Evolutionary conservation across 1,140 invertebrate genomes (phyloP), one percentile per base, ranked within the genome.

Genomic region (Atta cephalotes): DNA sequence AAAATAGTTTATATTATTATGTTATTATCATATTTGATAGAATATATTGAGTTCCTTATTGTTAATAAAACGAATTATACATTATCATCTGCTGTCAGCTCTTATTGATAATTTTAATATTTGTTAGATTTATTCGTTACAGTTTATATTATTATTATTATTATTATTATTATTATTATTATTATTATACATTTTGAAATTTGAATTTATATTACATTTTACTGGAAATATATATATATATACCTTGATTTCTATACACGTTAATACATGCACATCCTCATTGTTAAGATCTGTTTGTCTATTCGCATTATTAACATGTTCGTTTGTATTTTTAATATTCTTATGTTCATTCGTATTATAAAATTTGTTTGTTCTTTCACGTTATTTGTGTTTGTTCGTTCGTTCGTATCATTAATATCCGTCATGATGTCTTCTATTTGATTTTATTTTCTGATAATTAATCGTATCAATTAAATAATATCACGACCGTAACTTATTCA

Each of bases 161-260:
- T 21, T 21, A 21, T 21, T 45, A 45, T 45, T 45, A 1, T 45
- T 45, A 10, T 45, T 45, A 45, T 45, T 45, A 45, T 45, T 45
- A 45, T 45, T 45, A 45, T 10, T 45, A 45, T 45, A 45, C 9
- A 45, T 12, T 45, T 45, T 45, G 9, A 45, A 45, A 45, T 45
- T 45, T 45, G 2, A 10, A 0, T 14, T 78, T 45, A 25, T 31
- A 78, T 63, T 62, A 18, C 9, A 72, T 49, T 58, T 82, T 39
- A 0, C 2, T 18, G 45, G 3, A 76, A 72, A 21, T 76, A 35
- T 74, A 9, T 63, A 35, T 74, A 9, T 63, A 76, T 56, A 0
- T 84, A 84, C 80, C 80, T 84, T 84, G n/a, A 51, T 35, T 18
- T 76, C 80, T n/a, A 84, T 7, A 12, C 70, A 84, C 2, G 39